Percentiles rank a stretch among this genome's conserved stretches.
Evolutionary conservation across 2,888 invertebrate species (phyloP).

Genomic region (Pecten maximus): DNA sequence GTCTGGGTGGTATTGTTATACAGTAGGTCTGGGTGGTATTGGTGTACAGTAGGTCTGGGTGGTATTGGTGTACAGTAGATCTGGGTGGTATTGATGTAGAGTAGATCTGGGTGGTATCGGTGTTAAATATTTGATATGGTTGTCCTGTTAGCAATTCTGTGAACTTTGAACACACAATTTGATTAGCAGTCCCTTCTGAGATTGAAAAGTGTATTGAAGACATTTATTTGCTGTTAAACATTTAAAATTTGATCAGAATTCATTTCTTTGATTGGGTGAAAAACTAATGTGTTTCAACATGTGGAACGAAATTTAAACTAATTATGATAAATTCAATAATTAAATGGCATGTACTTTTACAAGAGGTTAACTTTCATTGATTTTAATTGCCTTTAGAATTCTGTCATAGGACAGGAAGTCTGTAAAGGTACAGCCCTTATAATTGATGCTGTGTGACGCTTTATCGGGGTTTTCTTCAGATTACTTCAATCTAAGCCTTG

Average conservation of each 20-base stretch:
- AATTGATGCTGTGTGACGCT: no score
- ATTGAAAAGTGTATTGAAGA: neutral
- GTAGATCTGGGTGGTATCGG: no score
- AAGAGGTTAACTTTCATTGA: neutral
- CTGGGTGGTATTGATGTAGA: no score
- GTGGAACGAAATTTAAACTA: slow-evolving; percentile 21
- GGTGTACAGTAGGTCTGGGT: no score
- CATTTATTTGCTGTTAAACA: neutral
- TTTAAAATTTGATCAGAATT: neutral
- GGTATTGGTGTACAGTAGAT: no score
- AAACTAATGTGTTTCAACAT: neutral
- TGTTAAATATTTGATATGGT: no score
- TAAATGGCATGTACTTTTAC: neutral
- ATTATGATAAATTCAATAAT: slow-evolving; percentile 33
- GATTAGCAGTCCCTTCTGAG: neutral
- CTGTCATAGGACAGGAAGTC: neutral
- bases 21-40: no score
- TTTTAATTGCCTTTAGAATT: neutral
- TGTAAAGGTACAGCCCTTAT: neutral
- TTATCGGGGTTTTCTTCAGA: no score
- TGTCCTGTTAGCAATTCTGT: neutral
- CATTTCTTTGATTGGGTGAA: neutral
- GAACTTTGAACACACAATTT: neutral
- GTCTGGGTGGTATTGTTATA: no score
- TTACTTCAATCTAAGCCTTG: no score